These are phyloP conservation scores for Pangasius krempfi DNA, from an alignment of 2,797 vertebrate species.

Conservation along the genomic window DNA sequence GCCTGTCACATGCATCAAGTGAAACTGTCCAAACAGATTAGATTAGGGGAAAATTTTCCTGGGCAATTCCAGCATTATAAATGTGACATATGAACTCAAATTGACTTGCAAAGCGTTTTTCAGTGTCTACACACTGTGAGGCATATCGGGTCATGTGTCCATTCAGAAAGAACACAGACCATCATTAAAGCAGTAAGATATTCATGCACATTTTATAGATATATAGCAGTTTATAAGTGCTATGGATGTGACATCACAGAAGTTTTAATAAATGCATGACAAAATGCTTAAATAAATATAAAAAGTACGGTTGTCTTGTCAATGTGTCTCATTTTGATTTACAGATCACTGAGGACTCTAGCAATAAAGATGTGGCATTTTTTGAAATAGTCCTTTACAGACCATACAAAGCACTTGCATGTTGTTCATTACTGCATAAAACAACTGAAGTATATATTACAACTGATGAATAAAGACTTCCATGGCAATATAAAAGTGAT, in stretches of 20 bases:
- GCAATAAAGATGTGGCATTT: background rate
- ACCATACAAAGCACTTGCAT: background rate
- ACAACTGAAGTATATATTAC: background rate
- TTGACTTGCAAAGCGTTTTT: background rate
- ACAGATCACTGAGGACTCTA: background rate
- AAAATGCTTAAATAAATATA: background rate
- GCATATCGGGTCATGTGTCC: background rate
- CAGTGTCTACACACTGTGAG: background rate
- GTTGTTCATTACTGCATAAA: background rate
- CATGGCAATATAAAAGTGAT: background rate
- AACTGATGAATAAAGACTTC: background rate
- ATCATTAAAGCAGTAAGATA: background rate
- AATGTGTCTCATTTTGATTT: background rate
- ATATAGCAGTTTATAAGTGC: background rate
- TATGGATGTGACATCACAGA: background rate
- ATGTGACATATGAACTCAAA: constrained; percentile 14
- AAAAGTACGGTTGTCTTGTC: background rate
- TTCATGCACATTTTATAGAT: background rate
- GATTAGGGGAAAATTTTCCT: constrained; percentile 10
- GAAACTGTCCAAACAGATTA: constrained; percentile 11
- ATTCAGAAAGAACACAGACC: background rate
- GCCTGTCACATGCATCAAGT: constrained; percentile 26
- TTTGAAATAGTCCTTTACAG: background rate
- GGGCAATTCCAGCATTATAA: background rate
- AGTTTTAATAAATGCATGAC: background rate